Evolutionary conservation across 1,140 invertebrate genomes (phyloP).

Genomic region (Uloborus diversus): DNA sequence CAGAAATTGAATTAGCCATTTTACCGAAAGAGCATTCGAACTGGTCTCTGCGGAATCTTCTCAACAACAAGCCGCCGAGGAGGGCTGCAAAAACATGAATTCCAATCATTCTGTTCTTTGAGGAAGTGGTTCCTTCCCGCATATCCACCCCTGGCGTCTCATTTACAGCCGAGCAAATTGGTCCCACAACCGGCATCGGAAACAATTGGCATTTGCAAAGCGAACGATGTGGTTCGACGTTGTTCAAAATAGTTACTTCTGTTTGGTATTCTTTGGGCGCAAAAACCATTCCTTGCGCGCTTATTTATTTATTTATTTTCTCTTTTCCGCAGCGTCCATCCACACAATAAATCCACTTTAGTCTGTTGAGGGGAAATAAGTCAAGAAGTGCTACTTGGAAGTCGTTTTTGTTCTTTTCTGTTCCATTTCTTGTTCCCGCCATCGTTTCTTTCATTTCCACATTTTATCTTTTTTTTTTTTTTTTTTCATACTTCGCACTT

Average conservation of each 20-base stretch:
- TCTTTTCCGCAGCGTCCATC: neutral
- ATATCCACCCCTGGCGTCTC: neutral
- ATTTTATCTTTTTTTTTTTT: conserved; percentile 11
- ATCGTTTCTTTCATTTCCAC: neutral
- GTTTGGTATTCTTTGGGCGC: conserved; percentile 35
- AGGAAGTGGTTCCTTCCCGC: neutral
- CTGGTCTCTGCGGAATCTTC: too few species aligned
- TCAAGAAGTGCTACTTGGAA: too few species aligned
- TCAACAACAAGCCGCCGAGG: too few species aligned
- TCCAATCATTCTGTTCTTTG: neutral
- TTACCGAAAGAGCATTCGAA: too few species aligned
- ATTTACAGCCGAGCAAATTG: too few species aligned
- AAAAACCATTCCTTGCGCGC: conserved; percentile 10
- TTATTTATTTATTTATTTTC: neutral
- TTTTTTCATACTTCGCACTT: neutral
- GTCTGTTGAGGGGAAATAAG: too few species aligned
- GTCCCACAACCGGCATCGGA: too few species aligned
- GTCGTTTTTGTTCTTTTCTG: too few species aligned
- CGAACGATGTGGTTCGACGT: too few species aligned
- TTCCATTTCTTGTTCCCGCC: neutral
- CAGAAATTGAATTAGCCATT: too few species aligned
- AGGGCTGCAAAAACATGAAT: neutral
- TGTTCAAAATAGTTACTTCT: conserved; percentile 36
- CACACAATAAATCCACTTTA: conserved; percentile 21
- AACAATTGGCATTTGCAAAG: conserved; percentile 36